Evolutionary conservation across 2,113 vertebrate species (phyloP).

Genomic region (Greenwoodochromis staneri): DNA sequence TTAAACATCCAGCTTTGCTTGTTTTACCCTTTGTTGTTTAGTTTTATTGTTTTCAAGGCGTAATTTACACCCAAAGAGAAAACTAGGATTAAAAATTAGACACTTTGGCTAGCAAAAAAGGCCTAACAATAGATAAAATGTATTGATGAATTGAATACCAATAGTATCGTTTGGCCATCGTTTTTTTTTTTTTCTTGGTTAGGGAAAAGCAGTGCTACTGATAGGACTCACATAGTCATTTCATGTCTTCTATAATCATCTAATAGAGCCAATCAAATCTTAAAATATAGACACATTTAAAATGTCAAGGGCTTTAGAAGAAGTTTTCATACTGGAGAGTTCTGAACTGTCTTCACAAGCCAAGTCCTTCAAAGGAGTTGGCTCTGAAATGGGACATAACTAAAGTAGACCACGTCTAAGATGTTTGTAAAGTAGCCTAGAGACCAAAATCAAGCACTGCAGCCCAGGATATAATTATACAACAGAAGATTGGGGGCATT

Average conservation of each 20-base stretch:
- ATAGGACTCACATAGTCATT: not conserved
- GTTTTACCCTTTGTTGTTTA: not conserved
- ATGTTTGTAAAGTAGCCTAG: conserved; percentile 20
- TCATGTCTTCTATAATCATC: not conserved
- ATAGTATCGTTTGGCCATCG: not conserved
- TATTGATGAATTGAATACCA: not conserved
- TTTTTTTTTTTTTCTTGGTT: not conserved
- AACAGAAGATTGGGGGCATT: conserved; percentile 28
- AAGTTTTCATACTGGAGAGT: not conserved
- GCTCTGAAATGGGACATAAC: conserved; percentile 11
- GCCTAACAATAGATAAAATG: not conserved
- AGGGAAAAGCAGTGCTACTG: not conserved
- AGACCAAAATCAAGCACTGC: not conserved
- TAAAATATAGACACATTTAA: not conserved
- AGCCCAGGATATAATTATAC: conserved; percentile 35
- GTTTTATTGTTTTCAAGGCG: not conserved
- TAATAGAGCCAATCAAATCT: not conserved
- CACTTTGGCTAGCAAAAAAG: not conserved
- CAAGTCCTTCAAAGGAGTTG: not conserved
- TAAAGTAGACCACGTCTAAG: conserved; percentile 25
- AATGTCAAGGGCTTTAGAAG: not conserved
- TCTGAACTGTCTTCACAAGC: not conserved
- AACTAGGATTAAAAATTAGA: not conserved
- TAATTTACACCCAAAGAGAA: not conserved
- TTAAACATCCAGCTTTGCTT: not conserved